phyloP scores from a whole-genome alignment of 1,140 invertebrate species.

The Aethina tumida region DNA sequence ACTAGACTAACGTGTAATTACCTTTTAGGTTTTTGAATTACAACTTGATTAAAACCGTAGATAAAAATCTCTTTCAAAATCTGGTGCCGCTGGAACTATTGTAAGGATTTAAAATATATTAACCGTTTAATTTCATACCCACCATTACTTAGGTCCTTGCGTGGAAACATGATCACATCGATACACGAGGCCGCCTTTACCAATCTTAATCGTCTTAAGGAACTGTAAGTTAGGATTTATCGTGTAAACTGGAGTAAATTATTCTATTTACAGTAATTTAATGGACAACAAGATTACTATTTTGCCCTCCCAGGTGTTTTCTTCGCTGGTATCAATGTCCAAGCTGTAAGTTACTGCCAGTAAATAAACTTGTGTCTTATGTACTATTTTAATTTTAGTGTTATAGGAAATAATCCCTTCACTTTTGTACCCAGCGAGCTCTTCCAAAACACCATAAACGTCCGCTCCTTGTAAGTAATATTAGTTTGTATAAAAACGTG shows the following conservation, averaged over 20 bases:
- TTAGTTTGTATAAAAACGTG: background rate
- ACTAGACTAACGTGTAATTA: slow-evolving; percentile 1
- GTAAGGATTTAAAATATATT: slow-evolving; percentile 37
- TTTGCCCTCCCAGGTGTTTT: background rate
- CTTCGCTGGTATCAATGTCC: background rate
- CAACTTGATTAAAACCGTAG: slow-evolving; percentile 35
- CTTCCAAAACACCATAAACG: background rate
- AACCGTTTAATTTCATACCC: background rate
- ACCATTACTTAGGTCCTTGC: slow-evolving; percentile 12
- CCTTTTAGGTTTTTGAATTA: slow-evolving; percentile 30
- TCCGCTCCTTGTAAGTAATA: slow-evolving; percentile 3
- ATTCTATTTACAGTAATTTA: slow-evolving; percentile 2
- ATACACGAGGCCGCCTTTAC: slow-evolving; percentile 6
- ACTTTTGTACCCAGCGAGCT: background rate
- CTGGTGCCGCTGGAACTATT: slow-evolving; percentile 39
- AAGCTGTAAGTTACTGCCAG: slow-evolving; percentile 5
- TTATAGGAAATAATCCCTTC: slow-evolving; percentile 15
- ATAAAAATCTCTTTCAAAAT: slow-evolving; percentile 37
- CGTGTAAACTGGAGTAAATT: background rate
- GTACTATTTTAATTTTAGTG: background rate
- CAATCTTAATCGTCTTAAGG: slow-evolving; percentile 5
- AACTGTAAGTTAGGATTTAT: slow-evolving; percentile 9
- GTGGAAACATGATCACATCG: slow-evolving; percentile 6
- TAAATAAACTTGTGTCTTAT: background rate
- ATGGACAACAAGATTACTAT: background rate